These are phyloP conservation scores for Clusia tigrina DNA, from an alignment of 2,888 invertebrate genomes.

Conservation along the genomic window DNA sequence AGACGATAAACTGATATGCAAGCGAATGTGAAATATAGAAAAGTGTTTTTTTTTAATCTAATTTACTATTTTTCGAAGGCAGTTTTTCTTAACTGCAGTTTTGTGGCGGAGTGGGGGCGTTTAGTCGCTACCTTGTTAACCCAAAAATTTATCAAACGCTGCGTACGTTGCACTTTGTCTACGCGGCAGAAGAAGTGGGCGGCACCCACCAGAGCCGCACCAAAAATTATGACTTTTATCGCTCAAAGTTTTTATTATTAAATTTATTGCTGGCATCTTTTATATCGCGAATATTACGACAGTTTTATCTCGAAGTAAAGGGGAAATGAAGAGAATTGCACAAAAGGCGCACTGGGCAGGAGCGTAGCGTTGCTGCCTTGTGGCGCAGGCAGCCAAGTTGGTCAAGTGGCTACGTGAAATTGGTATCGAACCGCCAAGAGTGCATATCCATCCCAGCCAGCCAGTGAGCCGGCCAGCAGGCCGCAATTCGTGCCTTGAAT, in stretches of 20 bases:
- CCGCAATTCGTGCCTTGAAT: not conserved
- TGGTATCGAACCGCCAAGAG: slow-evolving; percentile 2
- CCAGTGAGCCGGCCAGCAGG: not conserved
- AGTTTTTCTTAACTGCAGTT: too few relatives aligned
- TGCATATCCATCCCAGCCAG: too few relatives aligned
- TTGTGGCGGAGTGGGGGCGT: too few relatives aligned
- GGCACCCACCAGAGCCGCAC: not conserved
- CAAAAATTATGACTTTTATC: slow-evolving; percentile 8
- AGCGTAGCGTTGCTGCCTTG: not conserved
- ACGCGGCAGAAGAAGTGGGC: too few relatives aligned
- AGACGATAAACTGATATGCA: too few relatives aligned
- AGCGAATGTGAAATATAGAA: too few relatives aligned
- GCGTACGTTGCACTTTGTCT: too few relatives aligned
- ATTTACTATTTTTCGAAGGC: too few relatives aligned
- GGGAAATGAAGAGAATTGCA: not conserved
- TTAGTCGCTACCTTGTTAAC: too few relatives aligned
- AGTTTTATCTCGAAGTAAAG: slow-evolving; percentile 10
- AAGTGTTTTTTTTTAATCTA: too few relatives aligned
- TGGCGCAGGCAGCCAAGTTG: slow-evolving; percentile 16
- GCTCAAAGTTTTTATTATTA: not conserved
- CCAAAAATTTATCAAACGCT: too few relatives aligned
- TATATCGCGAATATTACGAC: slow-evolving; percentile 9
- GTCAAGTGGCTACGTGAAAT: too few relatives aligned
- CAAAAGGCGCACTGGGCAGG: not conserved
- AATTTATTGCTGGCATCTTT: slow-evolving; percentile 15